phyloP scores from a whole-genome alignment of 2,888 invertebrate species.

The Ganaspis brasiliensis region DNA sequence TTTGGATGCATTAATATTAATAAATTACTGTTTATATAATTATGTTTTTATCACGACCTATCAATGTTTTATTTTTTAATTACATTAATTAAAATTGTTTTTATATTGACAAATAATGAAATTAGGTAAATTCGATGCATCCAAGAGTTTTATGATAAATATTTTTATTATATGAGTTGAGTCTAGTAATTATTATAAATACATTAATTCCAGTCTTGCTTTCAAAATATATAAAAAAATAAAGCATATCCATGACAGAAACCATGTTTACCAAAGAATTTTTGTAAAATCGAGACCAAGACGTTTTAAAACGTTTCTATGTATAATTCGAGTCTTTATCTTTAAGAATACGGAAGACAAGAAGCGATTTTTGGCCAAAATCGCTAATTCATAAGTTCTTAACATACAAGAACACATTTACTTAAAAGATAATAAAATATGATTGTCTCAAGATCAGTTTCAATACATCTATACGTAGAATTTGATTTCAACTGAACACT shows the following conservation, averaged over 20 bases:
- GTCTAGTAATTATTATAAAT: slow-evolving; percentile 63
- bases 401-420: neutral
- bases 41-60: neutral
- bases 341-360: slow-evolving; percentile 35
- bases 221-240: slow-evolving; percentile 65
- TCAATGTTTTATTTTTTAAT: neutral
- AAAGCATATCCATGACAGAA: slow-evolving; percentile 72
- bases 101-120: slow-evolving; percentile 3
- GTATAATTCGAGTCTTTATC: slow-evolving; percentile 25
- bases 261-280: slow-evolving; percentile 65
- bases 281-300: slow-evolving; percentile 30
- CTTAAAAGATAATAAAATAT: neutral
- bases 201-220: slow-evolving; percentile 64
- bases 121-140: neutral
- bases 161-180: slow-evolving; percentile 44
- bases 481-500: slow-evolving; percentile 13
- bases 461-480: neutral
- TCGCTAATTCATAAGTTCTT: neutral
- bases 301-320: neutral
- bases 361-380: slow-evolving; percentile 23
- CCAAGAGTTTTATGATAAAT: neutral
- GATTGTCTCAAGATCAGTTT: neutral
- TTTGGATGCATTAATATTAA: slow-evolving; percentile 22
- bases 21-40: too few relatives aligned
- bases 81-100: neutral